Evolutionary conservation across 2,888 invertebrate species (phyloP), one percentile per base, ranked within the genome.

Genomic region (Phalera bucephala): DNA sequence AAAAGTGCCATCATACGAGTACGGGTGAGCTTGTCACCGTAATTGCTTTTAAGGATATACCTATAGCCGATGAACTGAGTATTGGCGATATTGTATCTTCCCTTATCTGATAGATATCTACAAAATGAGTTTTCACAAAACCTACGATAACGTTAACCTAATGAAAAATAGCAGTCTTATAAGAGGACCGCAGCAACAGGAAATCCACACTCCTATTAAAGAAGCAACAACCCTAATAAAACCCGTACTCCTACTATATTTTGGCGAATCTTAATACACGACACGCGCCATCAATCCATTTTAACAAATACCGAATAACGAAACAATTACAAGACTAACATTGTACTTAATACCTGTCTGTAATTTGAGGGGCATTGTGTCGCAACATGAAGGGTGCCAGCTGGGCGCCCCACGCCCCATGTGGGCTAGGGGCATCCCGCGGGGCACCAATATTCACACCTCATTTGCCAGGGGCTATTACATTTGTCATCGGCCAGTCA

Each of bases 401-500:
- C 80, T 84, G 84, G 73, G 27, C 27, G 72, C 61, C 42, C 36
- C 41, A 34, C 41, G 45, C 75, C 77, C 75, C 72, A 66, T 64
- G 79, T 72, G 75, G 71, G 59, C 70, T 54, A 58, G 39, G 38
- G 60, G 62, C 57, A 49, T 64, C 88, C 88, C 83, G 80, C 65
- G 38, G 86, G 76, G 85, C 77, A 57, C 58, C 86, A 87, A 88
- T 88, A 89, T 87, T 89, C 89, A 88, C 89, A 88, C 88, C 85
- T 88, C 88, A 87, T 87, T 89, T 85, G 80, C 83, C 87, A 76
- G 74, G 70, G 64, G 66, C 83, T 75, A 76, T 73, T 78, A 65
- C 76, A 76, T 80, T 82, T 79, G 75, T 78, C 78, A 77, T 72
- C 69, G 69, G 41, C 52, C 62, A 62, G 65, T 71, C 59, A 64